A percentile compares a stretch with the other conserved stretches of the same genome.
These are phyloP conservation scores for Malurus elegans DNA, from an alignment of 2,113 vertebrate genomes.

Conservation along the genomic window DNA sequence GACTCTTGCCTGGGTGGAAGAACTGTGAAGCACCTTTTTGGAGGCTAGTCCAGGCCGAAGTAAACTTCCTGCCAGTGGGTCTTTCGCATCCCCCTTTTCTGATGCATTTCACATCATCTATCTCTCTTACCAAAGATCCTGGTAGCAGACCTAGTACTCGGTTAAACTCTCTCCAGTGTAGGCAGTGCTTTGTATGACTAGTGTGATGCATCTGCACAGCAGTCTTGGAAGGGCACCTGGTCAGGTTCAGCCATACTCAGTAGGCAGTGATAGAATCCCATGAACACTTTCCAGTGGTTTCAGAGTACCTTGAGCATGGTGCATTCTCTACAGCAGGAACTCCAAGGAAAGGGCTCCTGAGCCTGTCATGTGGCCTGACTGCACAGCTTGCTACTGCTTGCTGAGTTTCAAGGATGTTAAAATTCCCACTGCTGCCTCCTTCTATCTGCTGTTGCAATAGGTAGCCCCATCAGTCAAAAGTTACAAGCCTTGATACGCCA, in stretches of 20 bases:
- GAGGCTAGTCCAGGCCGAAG: background rate
- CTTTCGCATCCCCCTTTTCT: background rate
- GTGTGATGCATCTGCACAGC: background rate
- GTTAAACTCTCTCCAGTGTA: background rate
- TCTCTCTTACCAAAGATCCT: background rate
- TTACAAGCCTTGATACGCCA: background rate
- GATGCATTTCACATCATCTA: background rate
- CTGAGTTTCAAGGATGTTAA: background rate
- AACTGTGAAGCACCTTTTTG: background rate
- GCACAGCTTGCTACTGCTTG: background rate
- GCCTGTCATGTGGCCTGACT: background rate
- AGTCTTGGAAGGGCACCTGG: rapidly evolving
- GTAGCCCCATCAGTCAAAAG: background rate
- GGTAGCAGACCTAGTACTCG: background rate
- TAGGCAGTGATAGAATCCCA: background rate
- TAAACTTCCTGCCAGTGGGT: background rate
- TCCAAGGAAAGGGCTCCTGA: background rate
- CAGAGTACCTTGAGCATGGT: background rate
- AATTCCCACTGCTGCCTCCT: background rate
- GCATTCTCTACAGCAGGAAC: background rate
- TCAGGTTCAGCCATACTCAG: background rate
- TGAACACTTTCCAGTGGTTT: background rate
- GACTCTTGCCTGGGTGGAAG: background rate
- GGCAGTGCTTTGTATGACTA: background rate
- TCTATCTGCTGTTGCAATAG: background rate